Evolutionary conservation across 1,140 invertebrate genomes (phyloP).

Genomic region (Hermatobates lingyangjiaoensis): DNA sequence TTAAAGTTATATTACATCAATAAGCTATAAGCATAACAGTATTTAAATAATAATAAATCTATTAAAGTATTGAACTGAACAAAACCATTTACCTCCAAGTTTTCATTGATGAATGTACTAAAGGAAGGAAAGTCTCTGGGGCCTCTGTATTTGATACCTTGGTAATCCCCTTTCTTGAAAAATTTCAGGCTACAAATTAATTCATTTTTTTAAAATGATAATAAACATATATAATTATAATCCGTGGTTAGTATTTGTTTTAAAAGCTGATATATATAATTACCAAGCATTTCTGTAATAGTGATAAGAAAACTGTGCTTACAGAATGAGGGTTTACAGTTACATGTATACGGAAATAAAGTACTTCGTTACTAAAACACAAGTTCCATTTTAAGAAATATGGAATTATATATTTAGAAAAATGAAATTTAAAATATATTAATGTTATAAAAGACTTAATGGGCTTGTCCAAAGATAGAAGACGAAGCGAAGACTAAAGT

Average conservation of each 20-base stretch:
- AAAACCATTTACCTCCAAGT: constrained; percentile 29
- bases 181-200: constrained; percentile 40
- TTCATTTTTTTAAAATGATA: neutral
- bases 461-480: too few species aligned
- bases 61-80: too few species aligned
- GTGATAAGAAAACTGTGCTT: neutral
- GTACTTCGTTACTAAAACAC: neutral
- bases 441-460: too few species aligned
- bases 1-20: too few species aligned
- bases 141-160: constrained; percentile 43
- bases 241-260: too few species aligned
- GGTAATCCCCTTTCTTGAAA: constrained; percentile 37
- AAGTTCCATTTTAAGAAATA: neutral
- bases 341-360: neutral
- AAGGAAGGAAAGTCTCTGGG: constrained; percentile 47
- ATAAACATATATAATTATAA: neutral
- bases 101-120: constrained; percentile 50
- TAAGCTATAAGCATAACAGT: too few species aligned
- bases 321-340: neutral
- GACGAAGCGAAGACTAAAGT: too few species aligned
- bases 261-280: too few species aligned
- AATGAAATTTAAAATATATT: too few species aligned
- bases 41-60: too few species aligned
- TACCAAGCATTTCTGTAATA: too few species aligned
- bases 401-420: too few species aligned